Evolutionary conservation across 2,113 vertebrate genomes (phyloP).

Genomic region (Cyanistes caeruleus): DNA sequence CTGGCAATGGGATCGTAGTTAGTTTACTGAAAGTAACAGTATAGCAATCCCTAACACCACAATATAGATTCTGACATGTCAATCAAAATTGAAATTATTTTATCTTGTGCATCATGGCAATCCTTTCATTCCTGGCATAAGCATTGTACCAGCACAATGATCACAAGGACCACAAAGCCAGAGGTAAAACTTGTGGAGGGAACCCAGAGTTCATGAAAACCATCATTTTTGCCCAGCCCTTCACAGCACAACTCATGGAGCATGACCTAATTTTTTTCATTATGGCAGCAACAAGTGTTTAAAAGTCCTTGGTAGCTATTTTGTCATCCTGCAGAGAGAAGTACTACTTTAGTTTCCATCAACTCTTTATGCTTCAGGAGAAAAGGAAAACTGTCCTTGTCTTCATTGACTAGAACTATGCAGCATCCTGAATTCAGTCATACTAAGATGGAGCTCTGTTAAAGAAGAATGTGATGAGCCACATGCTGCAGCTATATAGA

Average conservation of each 20-base stretch:
- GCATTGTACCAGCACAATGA: background rate
- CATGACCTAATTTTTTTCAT: background rate
- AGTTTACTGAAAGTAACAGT: background rate
- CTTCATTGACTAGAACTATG: background rate
- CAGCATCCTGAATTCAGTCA: background rate
- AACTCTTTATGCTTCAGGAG: background rate
- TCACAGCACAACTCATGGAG: background rate
- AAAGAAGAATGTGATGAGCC: background rate
- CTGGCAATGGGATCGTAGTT: fast-evolving
- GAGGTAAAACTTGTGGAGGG: background rate
- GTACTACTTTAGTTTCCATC: background rate
- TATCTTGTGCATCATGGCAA: background rate
- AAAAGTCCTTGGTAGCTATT: background rate
- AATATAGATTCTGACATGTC: background rate
- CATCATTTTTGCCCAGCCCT: background rate
- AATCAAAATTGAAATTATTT: background rate
- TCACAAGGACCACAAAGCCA: background rate
- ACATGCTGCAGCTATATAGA: background rate
- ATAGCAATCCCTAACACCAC: background rate
- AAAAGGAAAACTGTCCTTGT: background rate
- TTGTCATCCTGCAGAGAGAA: background rate
- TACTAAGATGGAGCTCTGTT: background rate
- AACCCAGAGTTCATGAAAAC: background rate
- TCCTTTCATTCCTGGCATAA: background rate
- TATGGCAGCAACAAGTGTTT: background rate